phyloP scores from a whole-genome alignment of 1,140 invertebrate genomes.

The Riptortus pedestris region DNA sequence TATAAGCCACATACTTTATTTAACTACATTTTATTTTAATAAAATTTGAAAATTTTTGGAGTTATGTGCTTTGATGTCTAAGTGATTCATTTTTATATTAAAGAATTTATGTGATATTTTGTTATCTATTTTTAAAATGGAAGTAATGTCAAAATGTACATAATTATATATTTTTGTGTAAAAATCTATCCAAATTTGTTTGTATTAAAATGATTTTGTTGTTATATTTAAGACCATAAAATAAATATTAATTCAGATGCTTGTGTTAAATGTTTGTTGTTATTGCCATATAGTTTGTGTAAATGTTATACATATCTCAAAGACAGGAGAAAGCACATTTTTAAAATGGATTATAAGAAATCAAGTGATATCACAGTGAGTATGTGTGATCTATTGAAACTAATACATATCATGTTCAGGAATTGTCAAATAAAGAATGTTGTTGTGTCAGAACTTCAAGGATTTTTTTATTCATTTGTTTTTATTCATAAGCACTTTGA shows the following conservation, averaged over 20 bases:
- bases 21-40: no score
- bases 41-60: no score
- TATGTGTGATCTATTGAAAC: slow-evolving; percentile 23
- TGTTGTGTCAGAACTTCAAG: no score
- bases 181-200: slow-evolving; percentile 9
- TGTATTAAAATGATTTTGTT: background rate
- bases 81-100: no score
- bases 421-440: slow-evolving; percentile 9
- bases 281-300: slow-evolving; percentile 4
- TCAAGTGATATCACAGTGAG: background rate
- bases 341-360: background rate
- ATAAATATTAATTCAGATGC: slow-evolving; percentile 3
- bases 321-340: background rate
- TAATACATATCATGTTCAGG: slow-evolving; percentile 23
- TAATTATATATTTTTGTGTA: slow-evolving; percentile 12
- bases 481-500: no score
- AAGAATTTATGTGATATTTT: slow-evolving; percentile 9
- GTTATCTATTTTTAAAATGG: background rate
- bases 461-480: no score
- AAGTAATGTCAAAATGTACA: background rate
- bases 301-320: slow-evolving; percentile 13
- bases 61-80: no score
- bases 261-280: slow-evolving; percentile 10
- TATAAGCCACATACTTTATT: no score
- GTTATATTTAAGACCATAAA: slow-evolving; percentile 3